Evolutionary conservation across 2,888 invertebrate genomes (phyloP).

Genomic region (Ditula angustiorana): DNA sequence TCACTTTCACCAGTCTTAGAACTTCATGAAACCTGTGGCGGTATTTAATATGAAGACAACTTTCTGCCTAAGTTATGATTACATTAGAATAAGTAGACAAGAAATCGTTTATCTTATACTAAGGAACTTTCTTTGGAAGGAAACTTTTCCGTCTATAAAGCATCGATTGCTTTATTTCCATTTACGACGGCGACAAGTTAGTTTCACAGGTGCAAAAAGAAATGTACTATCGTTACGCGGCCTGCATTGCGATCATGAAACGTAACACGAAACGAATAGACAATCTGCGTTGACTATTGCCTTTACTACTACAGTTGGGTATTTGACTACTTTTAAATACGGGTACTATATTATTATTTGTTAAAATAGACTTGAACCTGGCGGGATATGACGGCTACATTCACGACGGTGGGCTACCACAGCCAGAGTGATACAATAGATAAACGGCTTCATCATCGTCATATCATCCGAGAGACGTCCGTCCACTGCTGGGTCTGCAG

Average conservation of each 20-base stretch:
- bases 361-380: too few species aligned
- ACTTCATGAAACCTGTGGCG: neutral
- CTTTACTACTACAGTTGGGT: too few species aligned
- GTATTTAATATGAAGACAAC: neutral
- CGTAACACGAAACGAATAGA: constrained; percentile 20
- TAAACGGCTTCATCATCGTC: too few species aligned
- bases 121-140: neutral
- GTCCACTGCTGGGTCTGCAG: too few species aligned
- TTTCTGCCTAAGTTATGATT: constrained; percentile 8
- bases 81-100: constrained; percentile 3
- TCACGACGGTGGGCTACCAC: too few species aligned
- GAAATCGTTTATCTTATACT: neutral
- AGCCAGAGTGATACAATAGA: too few species aligned
- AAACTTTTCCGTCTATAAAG: constrained; percentile 1
- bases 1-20: neutral
- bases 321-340: neutral
- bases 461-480: too few species aligned
- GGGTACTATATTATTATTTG: too few species aligned
- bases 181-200: constrained; percentile 18
- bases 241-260: constrained; percentile 6
- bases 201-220: constrained; percentile 32
- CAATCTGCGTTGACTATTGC: constrained; percentile 25
- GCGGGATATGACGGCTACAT: too few species aligned
- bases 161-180: constrained; percentile 28
- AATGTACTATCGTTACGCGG: constrained; percentile 27